Conservation (phyloP, 1,140 invertebrate genomes). For the Periplaneta americana region DNA sequence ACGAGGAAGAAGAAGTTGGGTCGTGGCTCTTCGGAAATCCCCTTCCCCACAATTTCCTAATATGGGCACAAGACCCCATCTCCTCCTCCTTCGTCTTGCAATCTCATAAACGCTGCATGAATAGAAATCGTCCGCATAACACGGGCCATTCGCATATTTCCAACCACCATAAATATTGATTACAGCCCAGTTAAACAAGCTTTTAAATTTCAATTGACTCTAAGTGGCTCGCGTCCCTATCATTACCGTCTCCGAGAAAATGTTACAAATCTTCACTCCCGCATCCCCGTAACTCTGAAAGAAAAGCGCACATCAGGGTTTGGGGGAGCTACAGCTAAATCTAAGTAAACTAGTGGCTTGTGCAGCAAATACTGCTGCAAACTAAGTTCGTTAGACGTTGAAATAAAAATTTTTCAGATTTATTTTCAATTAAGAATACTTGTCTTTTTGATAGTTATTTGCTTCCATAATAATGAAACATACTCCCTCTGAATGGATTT, state of each 20-base stretch:
- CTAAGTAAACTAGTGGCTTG: too few relatives aligned
- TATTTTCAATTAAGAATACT: too few relatives aligned
- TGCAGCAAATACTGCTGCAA: too few relatives aligned
- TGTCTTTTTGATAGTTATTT: too few relatives aligned
- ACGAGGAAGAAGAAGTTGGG: background rate
- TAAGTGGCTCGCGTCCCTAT: background rate
- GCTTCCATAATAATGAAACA: too few relatives aligned
- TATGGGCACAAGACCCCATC: too few relatives aligned
- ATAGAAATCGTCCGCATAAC: background rate
- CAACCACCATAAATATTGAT: background rate
- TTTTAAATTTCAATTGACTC: background rate
- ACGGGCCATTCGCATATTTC: background rate
- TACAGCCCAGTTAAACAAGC: background rate
- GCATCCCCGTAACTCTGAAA: too few relatives aligned
- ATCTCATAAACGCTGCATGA: background rate
- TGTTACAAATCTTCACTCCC: background rate
- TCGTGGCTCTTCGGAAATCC: background rate
- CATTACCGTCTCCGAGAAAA: background rate
- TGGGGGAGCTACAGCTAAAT: too few relatives aligned
- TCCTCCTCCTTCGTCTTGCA: background rate
- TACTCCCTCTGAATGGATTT: too few relatives aligned
- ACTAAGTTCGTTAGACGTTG: too few relatives aligned
- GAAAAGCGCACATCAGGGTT: too few relatives aligned
- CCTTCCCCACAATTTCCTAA: background rate
- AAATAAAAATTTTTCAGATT: too few relatives aligned